phyloP scores from a whole-genome alignment of 1,140 invertebrate species.

The Anadara kagoshimensis region DNA sequence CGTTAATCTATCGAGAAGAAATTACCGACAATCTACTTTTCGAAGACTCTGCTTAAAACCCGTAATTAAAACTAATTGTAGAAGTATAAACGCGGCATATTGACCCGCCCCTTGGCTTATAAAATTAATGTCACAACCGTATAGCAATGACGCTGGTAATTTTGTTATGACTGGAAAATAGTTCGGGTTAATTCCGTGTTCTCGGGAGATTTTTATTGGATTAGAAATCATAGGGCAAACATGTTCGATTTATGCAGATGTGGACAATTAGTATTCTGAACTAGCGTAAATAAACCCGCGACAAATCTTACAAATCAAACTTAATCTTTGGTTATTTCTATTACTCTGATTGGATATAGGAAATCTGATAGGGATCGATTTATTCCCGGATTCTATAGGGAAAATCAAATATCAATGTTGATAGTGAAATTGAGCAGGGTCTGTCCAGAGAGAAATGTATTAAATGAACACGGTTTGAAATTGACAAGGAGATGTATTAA shows the following conservation, averaged over 20 bases:
- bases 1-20: too few species aligned
- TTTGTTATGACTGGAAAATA: not conserved
- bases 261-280: conserved; percentile 19
- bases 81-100: not conserved
- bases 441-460: too few species aligned
- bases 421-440: too few species aligned
- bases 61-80: too few species aligned
- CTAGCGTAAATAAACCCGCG: conserved; percentile 16
- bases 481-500: not conserved
- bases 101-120: not conserved
- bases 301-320: conserved; percentile 28
- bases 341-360: conserved; percentile 22
- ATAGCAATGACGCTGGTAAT: not conserved
- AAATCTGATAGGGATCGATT: conserved; percentile 12
- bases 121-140: not conserved
- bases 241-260: conserved; percentile 15
- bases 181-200: not conserved
- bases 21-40: too few species aligned
- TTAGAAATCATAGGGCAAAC: conserved; percentile 6
- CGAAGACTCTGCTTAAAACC: too few species aligned
- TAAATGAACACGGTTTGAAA: not conserved
- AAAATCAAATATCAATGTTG: conserved; percentile 34
- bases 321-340: conserved; percentile 19
- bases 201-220: not conserved
- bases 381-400: conserved; percentile 7